Base-by-base conservation (phyloP, 1,140 invertebrate species). In the Drosophila kohkoa region DNA sequence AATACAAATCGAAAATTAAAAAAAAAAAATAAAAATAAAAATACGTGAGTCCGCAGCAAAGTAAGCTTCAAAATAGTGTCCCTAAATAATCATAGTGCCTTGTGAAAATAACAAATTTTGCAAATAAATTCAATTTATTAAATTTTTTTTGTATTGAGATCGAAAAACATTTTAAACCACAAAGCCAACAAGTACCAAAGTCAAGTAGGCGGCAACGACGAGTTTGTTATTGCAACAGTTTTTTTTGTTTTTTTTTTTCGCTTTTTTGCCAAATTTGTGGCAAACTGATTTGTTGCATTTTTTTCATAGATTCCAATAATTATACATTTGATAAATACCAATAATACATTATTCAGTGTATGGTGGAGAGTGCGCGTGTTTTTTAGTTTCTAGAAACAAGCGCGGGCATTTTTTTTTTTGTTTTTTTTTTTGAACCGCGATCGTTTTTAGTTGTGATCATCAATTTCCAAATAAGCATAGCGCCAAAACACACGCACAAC, bases 361-460 rank as follows among this genome's bases (percentile, higher is more conserved):
- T 59, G 51, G 62, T 38, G 35, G 7, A 32, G 30, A 65, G 69
- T 72, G 69, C 62, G 57, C 55, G 57, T 69, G 48, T 52, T 52
- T 62, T 32, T 32, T 32, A 32, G 5, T 5, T 32, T 6, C 5
- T 7, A 48, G 46, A 25, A 62, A 32, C 48, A 62, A 70, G 68
- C 62, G 71, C 65, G 64, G 64, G 71, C 59, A 60, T 54, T 74
- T 68, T 45, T 7, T 74, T 74, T 68, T 45, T 54, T 68, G 60
- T 45, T 7, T 38, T 8, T 74, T 74, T 68, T 38, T 7, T 38
- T 8, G n/a, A 74, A 74, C 35, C 64, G 65, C 54, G 5, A 41
- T 60, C 10, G 35, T 38, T 45, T 51, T 32, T 69, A 25, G 65
- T 69, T 69, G 15, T 73, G 63, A 67, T n/a, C 54, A 46, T 74